phyloP scores from a whole-genome alignment of 2,113 vertebrate genomes.

The Leucosticte australis region DNA sequence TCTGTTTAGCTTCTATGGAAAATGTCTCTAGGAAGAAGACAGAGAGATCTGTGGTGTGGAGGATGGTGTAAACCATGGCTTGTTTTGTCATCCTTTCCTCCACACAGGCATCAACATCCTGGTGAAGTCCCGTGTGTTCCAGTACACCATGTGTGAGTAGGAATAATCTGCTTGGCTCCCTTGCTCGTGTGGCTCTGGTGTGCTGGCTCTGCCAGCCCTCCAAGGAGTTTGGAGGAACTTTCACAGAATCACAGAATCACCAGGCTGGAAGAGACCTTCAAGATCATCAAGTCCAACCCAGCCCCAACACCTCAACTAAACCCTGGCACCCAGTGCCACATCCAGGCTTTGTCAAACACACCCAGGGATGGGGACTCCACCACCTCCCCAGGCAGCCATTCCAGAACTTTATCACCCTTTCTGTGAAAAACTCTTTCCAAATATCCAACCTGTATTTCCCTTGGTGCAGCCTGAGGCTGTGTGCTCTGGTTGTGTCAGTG shows the following conservation, averaged over 20 bases:
- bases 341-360: not conserved
- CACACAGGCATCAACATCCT: conserved; percentile 90
- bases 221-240: not conserved
- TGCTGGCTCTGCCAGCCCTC: not conserved
- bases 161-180: not conserved
- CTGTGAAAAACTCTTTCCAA: not conserved
- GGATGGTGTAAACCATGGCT: not conserved
- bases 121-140: conserved; percentile 92
- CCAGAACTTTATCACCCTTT: not conserved
- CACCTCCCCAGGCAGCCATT: not conserved
- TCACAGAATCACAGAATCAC: not conserved
- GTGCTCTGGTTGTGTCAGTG: not conserved
- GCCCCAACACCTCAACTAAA: not conserved
- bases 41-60: not conserved
- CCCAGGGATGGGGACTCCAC: not conserved
- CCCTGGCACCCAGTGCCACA: not conserved
- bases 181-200: fast-evolving
- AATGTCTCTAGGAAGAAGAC: not conserved
- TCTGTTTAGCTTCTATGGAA: not conserved
- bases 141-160: conserved; percentile 97
- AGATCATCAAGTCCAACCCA: not conserved
- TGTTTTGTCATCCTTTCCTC: not conserved
- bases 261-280: not conserved
- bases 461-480: not conserved
- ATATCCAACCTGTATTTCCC: not conserved